Conservation (phyloP, 2,888 invertebrate genomes). For the Agonopterix alstromeriana region DNA sequence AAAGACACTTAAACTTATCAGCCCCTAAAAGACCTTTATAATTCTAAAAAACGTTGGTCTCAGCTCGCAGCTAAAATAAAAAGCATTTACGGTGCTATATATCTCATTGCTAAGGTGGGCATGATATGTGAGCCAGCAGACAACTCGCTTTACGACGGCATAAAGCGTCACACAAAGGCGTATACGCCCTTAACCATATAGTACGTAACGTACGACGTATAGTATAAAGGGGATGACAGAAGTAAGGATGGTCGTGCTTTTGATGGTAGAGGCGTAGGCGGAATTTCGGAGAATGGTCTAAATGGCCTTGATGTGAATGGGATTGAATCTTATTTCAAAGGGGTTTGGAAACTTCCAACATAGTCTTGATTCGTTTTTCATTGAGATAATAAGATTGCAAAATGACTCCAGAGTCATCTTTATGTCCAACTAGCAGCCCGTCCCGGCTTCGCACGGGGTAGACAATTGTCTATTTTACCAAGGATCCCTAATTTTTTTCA, state of each 20-base stretch:
- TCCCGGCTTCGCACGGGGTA: no score
- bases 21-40: no score
- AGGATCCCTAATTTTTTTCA: no score
- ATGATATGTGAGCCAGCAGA: constrained; percentile 24
- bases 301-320: no score
- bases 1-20: no score
- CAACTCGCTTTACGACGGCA: constrained; percentile 48
- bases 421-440: no score
- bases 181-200: constrained; percentile 29
- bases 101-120: constrained; percentile 40
- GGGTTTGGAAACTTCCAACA: background rate
- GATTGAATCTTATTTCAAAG: background rate
- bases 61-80: constrained; percentile 20
- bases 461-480: no score
- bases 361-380: no score
- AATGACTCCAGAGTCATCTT: no score
- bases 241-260: background rate
- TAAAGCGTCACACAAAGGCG: constrained; percentile 45
- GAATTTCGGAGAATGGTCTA: no score
- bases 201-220: constrained; percentile 15
- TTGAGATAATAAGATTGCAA: no score
- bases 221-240: background rate
- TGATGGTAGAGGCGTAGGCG: no score
- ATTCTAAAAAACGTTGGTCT: background rate
- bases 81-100: constrained; percentile 38